These are phyloP conservation scores for Eidolon helvum DNA, from an alignment of 2,113 vertebrate species.

Conservation along the genomic window DNA sequence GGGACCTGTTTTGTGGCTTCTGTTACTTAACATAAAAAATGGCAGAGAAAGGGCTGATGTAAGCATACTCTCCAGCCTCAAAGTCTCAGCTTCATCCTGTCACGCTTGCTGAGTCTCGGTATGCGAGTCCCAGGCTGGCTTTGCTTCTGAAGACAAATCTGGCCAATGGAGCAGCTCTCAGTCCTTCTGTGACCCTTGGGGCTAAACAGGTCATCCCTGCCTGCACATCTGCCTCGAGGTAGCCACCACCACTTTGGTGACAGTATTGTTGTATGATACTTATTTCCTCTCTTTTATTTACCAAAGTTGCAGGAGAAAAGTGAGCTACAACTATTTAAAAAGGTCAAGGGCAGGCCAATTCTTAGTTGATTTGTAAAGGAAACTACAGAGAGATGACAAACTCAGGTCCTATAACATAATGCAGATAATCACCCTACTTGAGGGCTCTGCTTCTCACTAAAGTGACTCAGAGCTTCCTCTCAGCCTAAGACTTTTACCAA, in stretches of 20 bases:
- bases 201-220: neutral
- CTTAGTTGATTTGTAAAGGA: constrained; percentile 17
- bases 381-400: neutral
- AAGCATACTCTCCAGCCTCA: neutral
- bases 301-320: constrained; percentile 17
- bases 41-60: neutral
- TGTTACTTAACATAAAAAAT: neutral
- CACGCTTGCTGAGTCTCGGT: neutral
- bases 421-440: neutral
- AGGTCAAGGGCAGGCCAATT: neutral
- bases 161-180: neutral
- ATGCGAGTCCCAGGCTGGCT: neutral
- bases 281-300: neutral
- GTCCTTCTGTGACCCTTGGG: neutral
- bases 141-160: neutral
- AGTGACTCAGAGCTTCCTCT: neutral
- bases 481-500: neutral
- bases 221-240: neutral
- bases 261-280: neutral
- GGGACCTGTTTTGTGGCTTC: neutral
- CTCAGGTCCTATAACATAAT: neutral
- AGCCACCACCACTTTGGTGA: neutral
- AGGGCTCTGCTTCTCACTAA: neutral
- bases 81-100: neutral
- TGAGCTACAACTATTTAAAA: constrained; percentile 22